Base-by-base conservation (phyloP, 2,113 vertebrate species). In the Heterocephalus glaber region DNA sequence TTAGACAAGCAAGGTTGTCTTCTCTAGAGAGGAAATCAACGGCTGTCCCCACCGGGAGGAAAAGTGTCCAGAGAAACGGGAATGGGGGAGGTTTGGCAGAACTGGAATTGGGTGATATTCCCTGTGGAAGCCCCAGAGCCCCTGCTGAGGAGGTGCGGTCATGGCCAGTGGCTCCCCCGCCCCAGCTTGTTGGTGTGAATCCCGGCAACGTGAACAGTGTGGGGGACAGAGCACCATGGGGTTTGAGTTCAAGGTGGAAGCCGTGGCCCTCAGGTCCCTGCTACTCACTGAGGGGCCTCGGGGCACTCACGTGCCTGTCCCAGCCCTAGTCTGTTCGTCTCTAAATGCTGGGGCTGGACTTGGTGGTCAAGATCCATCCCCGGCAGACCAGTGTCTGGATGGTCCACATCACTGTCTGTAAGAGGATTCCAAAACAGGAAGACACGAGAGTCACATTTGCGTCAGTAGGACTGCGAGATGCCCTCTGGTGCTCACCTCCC, bases 1-100 rank as follows among this genome's bases (percentile, higher is more conserved):
- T 24, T 47, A 52, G 95, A 83, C 54, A 89, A 87, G 76, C 72
- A 79, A 86, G 79, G 81, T 90, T 81, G 60, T 95, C 93, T 96
- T 86, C 92, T 95, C 77, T 38, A 4, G 24, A 83, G 70, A 94
- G 66, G 35, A 93, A 93, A 80, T 84, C 1, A 13, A 74, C 68
- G 54, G 80, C 68, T 68, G 17, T 41, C 68, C 83, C 83, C 68
- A 1, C 56, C 13, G 41, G 85, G 88, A 92, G 63, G 92, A 74
- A 54, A 41, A 33, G 49, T 54, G 1, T 92, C 38, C 20, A 28
- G 66, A 82, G 87, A 30, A 63, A 58, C 12, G n/a, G 61, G 44
- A 38, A 11, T 44, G 9, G 3, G 81, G 5, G 44, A 81, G 56
- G 2, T 16, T 61, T 81, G 52, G 89, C 82, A 89, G 86, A 47